Base-by-base conservation (phyloP, 2,888 invertebrate species). In the Dorcus parallelipipedus region DNA sequence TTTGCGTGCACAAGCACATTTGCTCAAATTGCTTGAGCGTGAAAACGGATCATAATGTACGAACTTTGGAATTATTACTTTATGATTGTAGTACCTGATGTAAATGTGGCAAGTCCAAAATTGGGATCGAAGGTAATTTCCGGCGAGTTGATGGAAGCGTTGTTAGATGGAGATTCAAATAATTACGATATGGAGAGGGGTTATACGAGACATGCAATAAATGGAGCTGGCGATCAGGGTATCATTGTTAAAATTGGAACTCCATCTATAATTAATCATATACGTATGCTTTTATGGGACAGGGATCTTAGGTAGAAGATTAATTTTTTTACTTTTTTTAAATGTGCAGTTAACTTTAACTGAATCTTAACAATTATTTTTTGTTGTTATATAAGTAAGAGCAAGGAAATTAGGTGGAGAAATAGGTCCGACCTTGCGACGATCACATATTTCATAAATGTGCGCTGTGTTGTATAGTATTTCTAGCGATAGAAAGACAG, bases 231-330 rank as follows among this genome's bases (percentile, higher is more conserved):
- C 41, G 87, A 88, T 77, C 86, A 88, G 75, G 91, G 94, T 60
- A 95, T 97, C 74, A 84, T 92, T 6, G 88, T 97, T 49, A 90
- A 92, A 70, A 83, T 97, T 55, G 87, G 87, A 64, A 86, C 89
- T 52, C 87, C 89, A 67, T 93, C 89, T 76, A 96, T 98, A 72
- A 86, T 99, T 70, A 99, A 99, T 83, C 92, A 95, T 73, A 86
- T 99, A 59, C 86, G 89, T 59, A 86, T 99, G 84, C 82, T 97
- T 68, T 83, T 99, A 9, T 97, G 97, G 96, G 98, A 98, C 80
- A 83, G 90, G 59, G 97, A 98, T 77, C 85, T 88, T 74, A 87
- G 95, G 81, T 87, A 65, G 67, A 62, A 45, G 3, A 10, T 33
- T 5, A 33, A 33, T 33, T 33, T 33, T 6, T 3, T 33, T 1